Evolutionary conservation across 2,888 invertebrate species (phyloP), one percentile per base, ranked within the genome.

Genomic region (Baccha elongata): DNA sequence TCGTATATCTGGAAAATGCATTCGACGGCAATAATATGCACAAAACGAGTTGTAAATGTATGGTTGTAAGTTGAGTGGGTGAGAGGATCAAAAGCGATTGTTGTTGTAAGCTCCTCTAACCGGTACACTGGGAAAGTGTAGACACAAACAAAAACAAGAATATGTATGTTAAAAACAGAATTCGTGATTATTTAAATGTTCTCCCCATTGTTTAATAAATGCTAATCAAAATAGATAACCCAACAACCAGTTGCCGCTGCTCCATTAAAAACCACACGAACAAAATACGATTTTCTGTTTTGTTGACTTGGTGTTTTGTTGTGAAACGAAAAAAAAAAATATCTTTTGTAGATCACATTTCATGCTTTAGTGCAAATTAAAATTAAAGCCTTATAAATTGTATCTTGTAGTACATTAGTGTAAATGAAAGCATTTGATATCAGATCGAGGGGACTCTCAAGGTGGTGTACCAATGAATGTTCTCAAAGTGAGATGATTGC

Each of bases 141-240:
- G 52, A 67, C 53, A 53, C 40, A 67, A 42, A 17, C 29, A 67
- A 32, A 32, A 32, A 32, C 29, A 32, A 32, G 6, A 32, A 32
- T 32, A 8, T n/a, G 29, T 32, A 8, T 4, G 3, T 26, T 32
- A n/a, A n/a, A n/a, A n/a, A 52, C 42, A 67, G 26, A 35, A 72
- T 60, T 42, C 71, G 72, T 64, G 52, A 53, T 64, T 62, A 52
- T 72, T 60, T 26, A 23, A 53, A 44, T 64, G 53, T 21, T 23
- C 23, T 72, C 21, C 32, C 44, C 72, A 62, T 72, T 62, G 62
- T 72, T 64, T 44, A 62, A 72, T 72, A 72, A n/a, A n/a, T 72
- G 72, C 72, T 72, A 72, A 72, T 72, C 72, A 44, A 72, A 64
- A 32, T 52, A 72, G 72, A 62, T 60, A 72, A 40, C 21, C 32